Evolutionary conservation across 2,113 vertebrate species (phyloP), one percentile per base, ranked within the genome.

Genomic region (Ammodytes marinus): DNA sequence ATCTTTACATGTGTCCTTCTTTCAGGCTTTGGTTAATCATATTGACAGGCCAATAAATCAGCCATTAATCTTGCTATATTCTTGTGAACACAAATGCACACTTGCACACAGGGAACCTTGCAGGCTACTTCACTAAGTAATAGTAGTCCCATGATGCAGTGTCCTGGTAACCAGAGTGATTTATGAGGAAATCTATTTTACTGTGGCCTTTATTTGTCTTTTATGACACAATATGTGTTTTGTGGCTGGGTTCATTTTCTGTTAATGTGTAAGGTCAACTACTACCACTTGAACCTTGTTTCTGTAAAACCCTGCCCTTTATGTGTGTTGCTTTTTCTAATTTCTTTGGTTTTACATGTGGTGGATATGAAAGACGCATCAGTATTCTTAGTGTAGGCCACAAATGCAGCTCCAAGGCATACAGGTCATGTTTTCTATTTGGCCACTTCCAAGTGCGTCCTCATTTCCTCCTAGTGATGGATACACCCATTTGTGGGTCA

Each of bases 101-200:
- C 47, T 42, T 47, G 37, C 76, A 69, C 57, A 42, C 45, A 55
- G 49, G 27, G 27, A 70, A 71, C 69, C 67, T 74, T 2, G 27
- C 66, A 15, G 61, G 52, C 70, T 75, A 63, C 70, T 79, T 74
- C 74, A 74, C 66, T 61, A 80, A 86, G 86, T 84, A 84, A 72
- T 60, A 71, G 77, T 68, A 72, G 78, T 74, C 19, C 57, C 84
- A 79, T 63, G 66, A 74, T 83, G 86, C 67, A n/a, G 91, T 86
- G 84, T 83, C 87, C 79, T 64, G 80, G 73, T 91, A 91, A 87
- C 71, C 83, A 40, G 71, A 82, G 77, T 92, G 91, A 93, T 92
- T 93, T 89, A 93, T 73, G 87, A 80, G 84, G 72, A 93, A 92
- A 90, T 92, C 89, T 88, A 88, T 92, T 92, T 92, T 86, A 90